Conservation (phyloP, 2,888 invertebrate genomes). For the Campopleginae sp. region DNA sequence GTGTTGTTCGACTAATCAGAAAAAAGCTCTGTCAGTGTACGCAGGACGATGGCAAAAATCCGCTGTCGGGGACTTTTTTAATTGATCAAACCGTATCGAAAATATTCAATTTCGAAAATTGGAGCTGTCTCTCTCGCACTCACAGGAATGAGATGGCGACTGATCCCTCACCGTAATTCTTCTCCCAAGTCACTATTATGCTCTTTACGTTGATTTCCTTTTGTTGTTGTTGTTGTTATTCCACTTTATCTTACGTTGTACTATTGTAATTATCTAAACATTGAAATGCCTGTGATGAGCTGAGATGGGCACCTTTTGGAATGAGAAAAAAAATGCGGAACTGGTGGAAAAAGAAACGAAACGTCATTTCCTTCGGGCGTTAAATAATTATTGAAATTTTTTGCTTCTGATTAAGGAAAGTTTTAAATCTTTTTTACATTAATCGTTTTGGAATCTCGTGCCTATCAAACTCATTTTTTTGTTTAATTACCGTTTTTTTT, state of each 20-base stretch:
- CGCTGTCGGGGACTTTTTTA: too few relatives aligned
- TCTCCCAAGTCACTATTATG: constrained; percentile 52
- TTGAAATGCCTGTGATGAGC: constrained; percentile 54
- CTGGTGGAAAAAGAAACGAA: neutral
- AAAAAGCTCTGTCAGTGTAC: too few relatives aligned
- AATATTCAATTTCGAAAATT: too few relatives aligned
- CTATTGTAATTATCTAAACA: constrained; percentile 64
- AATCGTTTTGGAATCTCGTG: neutral
- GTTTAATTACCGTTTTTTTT: neutral
- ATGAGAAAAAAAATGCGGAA: neutral
- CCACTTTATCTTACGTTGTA: constrained; percentile 49
- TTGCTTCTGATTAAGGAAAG: neutral
- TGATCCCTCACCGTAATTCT: too few relatives aligned
- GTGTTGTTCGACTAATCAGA: too few relatives aligned
- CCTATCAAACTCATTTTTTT: neutral
- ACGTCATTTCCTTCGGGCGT: neutral
- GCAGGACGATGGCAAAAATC: too few relatives aligned
- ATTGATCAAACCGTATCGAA: too few relatives aligned
- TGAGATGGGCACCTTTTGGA: constrained; percentile 29
- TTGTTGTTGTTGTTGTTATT: constrained; percentile 12
- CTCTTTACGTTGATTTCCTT: constrained; percentile 21
- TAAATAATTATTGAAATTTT: constrained; percentile 41
- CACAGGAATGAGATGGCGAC: too few relatives aligned
- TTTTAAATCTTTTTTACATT: neutral
- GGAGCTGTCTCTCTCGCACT: too few relatives aligned